These are phyloP conservation scores for Gallinago undulata DNA, from an alignment of 2,113 vertebrate species.

Conservation along the genomic window DNA sequence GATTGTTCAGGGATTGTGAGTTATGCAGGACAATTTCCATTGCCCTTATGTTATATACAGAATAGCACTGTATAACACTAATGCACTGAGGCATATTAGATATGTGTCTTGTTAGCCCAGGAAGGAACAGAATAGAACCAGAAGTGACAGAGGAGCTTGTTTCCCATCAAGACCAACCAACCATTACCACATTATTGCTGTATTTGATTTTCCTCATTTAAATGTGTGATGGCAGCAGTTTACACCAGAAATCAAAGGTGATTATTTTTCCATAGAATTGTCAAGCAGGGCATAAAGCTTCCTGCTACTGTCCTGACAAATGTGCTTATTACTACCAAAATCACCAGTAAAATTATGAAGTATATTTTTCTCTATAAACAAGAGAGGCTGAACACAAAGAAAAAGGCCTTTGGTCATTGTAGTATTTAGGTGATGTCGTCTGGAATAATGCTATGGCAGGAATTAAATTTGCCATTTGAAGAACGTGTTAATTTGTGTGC, in stretches of 20 bases:
- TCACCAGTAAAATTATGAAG: not conserved
- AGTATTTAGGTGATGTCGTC: not conserved
- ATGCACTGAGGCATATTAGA: not conserved
- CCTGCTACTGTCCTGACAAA: not conserved
- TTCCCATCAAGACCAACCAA: not conserved
- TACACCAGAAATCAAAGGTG: slow-evolving; percentile 9
- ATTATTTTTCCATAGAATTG: not conserved
- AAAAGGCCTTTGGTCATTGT: not conserved
- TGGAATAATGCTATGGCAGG: not conserved
- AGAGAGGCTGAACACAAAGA: not conserved
- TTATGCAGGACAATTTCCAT: not conserved
- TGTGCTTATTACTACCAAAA: not conserved
- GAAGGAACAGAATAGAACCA: not conserved
- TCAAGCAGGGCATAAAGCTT: not conserved
- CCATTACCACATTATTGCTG: not conserved
- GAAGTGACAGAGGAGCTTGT: not conserved
- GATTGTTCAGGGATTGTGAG: not conserved
- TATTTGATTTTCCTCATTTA: slow-evolving; percentile 23
- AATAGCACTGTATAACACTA: not conserved
- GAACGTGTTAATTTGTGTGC: not conserved
- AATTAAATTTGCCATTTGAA: not conserved
- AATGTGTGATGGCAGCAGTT: slow-evolving; percentile 11
- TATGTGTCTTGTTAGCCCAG: not conserved
- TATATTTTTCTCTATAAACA: not conserved
- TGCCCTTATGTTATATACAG: not conserved